Conservation (phyloP, 2,113 vertebrate genomes). For the Aspidoscelis tigris region DNA sequence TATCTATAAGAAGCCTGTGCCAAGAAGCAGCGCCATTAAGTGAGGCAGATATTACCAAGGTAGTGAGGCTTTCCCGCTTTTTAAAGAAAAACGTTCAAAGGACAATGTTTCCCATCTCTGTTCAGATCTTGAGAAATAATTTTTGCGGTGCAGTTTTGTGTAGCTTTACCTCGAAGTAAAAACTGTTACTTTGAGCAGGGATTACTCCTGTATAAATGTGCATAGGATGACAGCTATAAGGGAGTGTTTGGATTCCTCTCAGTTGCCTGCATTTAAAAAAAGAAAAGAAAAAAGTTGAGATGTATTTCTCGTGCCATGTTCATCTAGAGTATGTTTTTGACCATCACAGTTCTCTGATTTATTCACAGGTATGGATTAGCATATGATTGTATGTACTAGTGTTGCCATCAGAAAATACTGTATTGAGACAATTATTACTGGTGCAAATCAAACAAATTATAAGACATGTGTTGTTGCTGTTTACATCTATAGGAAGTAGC, state of each 20-base stretch:
- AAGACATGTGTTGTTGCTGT: not conserved
- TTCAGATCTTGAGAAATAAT: not conserved
- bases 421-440: slow-evolving; percentile 11
- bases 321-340: too few relatives aligned
- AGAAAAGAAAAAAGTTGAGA: too few relatives aligned
- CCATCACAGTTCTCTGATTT: not conserved
- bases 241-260: not conserved
- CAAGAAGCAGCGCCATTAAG: not conserved
- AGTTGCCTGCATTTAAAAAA: not conserved
- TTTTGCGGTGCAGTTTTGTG: not conserved
- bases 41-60: not conserved
- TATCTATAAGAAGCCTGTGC: not conserved
- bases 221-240: not conserved
- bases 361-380: not conserved
- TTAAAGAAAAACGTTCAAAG: not conserved
- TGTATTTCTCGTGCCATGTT: too few relatives aligned
- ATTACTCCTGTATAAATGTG: not conserved
- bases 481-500: not conserved
- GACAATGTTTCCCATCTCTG: not conserved
- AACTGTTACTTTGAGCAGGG: not conserved
- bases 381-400: not conserved
- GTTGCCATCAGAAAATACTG: not conserved
- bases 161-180: not conserved
- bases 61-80: not conserved
- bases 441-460: not conserved